A percentile compares a stretch with the other conserved stretches of the same genome.
Conservation (phyloP, 2,888 invertebrate species). For the Caenorhabditis macrosperma region DNA sequence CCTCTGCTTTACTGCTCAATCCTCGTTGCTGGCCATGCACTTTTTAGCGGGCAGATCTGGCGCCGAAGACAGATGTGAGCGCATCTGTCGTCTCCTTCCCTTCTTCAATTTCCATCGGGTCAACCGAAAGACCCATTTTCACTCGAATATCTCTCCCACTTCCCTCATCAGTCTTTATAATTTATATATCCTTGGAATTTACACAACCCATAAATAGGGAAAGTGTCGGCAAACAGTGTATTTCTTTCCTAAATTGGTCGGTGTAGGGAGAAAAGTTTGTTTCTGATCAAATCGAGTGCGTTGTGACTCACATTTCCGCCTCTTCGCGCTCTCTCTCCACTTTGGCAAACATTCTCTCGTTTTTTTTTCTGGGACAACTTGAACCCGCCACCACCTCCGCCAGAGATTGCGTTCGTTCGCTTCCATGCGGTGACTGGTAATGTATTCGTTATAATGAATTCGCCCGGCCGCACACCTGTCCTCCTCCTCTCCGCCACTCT, state of each 20-base stretch:
- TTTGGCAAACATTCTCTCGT: conserved; percentile 18
- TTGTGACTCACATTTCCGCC: conserved; percentile 38
- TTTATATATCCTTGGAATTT: neutral
- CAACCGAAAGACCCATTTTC: conserved; percentile 14
- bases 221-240: conserved; percentile 27
- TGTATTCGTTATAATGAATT: conserved; percentile 54
- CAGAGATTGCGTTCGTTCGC: neutral
- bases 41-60: conserved; percentile 32
- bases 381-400: conserved; percentile 14
- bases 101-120: conserved; percentile 4
- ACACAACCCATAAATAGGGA: neutral
- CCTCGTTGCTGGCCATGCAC: neutral
- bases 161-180: neutral
- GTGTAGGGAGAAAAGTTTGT: conserved; percentile 38
- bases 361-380: conserved; percentile 21
- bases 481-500: conserved; percentile 30
- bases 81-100: conserved; percentile 29
- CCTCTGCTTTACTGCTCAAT: neutral
- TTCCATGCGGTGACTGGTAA: conserved; percentile 44
- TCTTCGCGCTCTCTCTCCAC: conserved; percentile 14
- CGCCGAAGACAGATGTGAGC: conserved; percentile 47
- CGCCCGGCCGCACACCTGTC: conserved; percentile 50
- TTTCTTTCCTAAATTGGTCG: conserved; percentile 23
- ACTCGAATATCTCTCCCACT: neutral
- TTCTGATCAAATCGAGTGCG: conserved; percentile 28